Conservation (phyloP, 2,888 invertebrate species). For the Hyalella azteca region DNA sequence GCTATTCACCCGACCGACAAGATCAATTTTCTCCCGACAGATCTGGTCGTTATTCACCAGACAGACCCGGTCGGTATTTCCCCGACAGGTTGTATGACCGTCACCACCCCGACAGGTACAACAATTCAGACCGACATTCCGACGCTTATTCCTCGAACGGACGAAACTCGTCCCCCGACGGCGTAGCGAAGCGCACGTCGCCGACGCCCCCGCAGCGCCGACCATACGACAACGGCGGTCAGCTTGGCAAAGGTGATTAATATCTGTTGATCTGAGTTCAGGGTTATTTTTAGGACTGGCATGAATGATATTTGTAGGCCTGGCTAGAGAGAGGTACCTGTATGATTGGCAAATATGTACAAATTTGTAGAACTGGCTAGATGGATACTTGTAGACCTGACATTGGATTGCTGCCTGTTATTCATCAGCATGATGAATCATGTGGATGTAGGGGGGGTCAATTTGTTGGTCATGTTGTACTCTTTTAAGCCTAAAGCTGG, state of each 20-base stretch:
- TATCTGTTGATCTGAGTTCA: background rate
- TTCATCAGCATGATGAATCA: too few species aligned
- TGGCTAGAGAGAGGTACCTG: too few species aligned
- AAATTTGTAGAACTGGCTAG: too few species aligned
- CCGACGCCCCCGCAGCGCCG: slow-evolving; percentile 33
- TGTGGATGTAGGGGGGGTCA: too few species aligned
- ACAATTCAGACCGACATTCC: slow-evolving; percentile 12
- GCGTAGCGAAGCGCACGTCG: slow-evolving; percentile 41
- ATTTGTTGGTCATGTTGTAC: too few species aligned
- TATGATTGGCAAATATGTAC: too few species aligned
- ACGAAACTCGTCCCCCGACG: slow-evolving; percentile 47
- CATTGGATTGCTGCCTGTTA: too few species aligned
- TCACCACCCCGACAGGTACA: slow-evolving; percentile 9
- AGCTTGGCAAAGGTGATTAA: background rate
- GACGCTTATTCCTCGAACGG: slow-evolving; percentile 9
- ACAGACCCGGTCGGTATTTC: too few species aligned
- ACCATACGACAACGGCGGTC: background rate
- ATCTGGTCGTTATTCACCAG: slow-evolving; percentile 44
- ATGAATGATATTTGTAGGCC: too few species aligned
- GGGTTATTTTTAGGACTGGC: too few species aligned
- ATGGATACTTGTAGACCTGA: too few species aligned
- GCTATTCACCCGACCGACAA: slow-evolving; percentile 54
- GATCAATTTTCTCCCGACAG: slow-evolving; percentile 48
- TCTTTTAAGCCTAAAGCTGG: too few species aligned
- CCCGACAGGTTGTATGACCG: slow-evolving; percentile 2